Conservation (phyloP, 2,797 vertebrate species). For the Sternotherus odoratus region DNA sequence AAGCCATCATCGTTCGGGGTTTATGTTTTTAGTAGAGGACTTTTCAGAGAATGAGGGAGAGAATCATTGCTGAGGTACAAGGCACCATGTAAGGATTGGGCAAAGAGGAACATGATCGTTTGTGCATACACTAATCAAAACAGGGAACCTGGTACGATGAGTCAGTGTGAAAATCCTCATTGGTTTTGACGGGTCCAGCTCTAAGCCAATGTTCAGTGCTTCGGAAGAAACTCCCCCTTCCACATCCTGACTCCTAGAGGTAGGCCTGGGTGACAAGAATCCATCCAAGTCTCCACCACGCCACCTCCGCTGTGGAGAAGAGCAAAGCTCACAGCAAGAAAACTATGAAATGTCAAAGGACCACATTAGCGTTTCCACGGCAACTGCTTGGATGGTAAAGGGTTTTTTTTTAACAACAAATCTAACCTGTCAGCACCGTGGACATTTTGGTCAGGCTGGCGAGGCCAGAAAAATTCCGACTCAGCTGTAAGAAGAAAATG, state of each 20-base stretch:
- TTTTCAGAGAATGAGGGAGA: neutral
- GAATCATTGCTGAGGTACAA: neutral
- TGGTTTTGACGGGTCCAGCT: neutral
- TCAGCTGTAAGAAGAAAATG: neutral
- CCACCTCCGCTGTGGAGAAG: neutral
- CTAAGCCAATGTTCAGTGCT: neutral
- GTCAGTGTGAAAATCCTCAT: neutral
- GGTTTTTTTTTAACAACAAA: neutral
- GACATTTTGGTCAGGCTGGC: neutral
- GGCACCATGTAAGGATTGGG: neutral
- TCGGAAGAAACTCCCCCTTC: neutral
- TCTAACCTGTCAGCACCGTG: neutral
- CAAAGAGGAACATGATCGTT: neutral
- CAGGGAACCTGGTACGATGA: neutral
- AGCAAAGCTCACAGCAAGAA: neutral
- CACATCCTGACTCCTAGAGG: neutral
- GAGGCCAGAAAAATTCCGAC: neutral
- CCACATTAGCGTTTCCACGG: neutral
- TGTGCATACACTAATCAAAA: neutral
- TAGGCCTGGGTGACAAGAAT: neutral
- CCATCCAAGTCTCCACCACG: neutral
- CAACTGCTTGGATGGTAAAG: neutral
- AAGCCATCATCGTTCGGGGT: neutral
- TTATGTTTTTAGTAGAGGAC: neutral
- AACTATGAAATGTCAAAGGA: neutral